Base-by-base conservation (phyloP, 2,888 invertebrate species). In the Chrysotoxum bicinctum region DNA sequence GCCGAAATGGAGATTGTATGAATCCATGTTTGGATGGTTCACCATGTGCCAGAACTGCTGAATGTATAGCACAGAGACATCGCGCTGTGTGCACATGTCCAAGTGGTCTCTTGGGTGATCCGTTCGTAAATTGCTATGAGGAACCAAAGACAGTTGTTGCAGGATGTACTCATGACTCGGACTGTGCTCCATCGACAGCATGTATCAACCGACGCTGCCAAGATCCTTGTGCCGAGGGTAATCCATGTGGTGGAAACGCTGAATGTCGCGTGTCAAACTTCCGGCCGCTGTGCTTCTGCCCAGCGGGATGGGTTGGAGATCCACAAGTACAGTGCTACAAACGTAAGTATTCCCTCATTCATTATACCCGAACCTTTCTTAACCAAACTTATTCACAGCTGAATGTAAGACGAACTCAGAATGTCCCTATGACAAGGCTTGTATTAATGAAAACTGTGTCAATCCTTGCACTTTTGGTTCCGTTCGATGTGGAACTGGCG, bases 281-380 rank as follows among this genome's bases (percentile, higher is more conserved):
- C 90, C 95, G 97, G 87, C 97, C 97, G 5, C 94, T 95, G 21
- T 98, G 98, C 91, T 94, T 94, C 89, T 98, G 98, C 90, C 96
- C 96, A 19, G 94, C 95, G 62, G 96, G 96, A 87, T 97, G 96
- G 93, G 97, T 96, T 68, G 98, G 98, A 83, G 96, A 98, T 91
- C 97, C 98, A 37, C 95, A 97, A 91, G 92, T 95, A 23, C 94
- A 95, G 87, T 98, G 98, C 90, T 97, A 96, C 90, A 96, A 95
- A 94, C 97, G 97, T 97, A 93, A 95, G 95, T 93, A 16, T 14
- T 48, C 9, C 37, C 35, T 54, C 21, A n/a, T 6, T 40, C 2
- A 12, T 19, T 52, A 8, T 1, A 5, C 7, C 10, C 7, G 19
- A 21, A 14, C 2, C 40, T 19, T 8, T 16, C 14, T 14, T 16